Base-by-base conservation (phyloP, 2,888 invertebrate genomes). In the Oxycera nigricornis region DNA sequence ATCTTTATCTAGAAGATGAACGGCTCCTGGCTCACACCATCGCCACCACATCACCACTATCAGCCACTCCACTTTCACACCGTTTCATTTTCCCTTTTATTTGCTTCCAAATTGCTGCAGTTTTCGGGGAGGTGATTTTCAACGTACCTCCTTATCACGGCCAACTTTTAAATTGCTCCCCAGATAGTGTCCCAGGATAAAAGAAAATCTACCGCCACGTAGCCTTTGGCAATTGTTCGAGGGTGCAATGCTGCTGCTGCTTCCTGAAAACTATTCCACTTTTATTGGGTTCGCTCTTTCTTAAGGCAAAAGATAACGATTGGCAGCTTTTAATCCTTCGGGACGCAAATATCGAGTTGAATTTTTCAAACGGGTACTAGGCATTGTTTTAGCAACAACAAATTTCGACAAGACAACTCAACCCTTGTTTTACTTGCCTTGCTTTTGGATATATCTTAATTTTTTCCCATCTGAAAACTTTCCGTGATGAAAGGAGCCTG, bases 161-260 rank as follows among this genome's bases (percentile, higher is more conserved):
- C 70, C 52, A 70, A 70, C 52, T 70, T 70, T 70, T 70, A 70
- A 70, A 70, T 70, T 65, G 31, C 46, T 52, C 70, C 70, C 70
- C 70, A 70, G 70, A 46, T 68, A 68, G 50, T 62, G 61, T 62
- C 61, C 61, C 61, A 17, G 61, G 22, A 62, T 35, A 62, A 35
- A 65, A 22, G 65, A 39, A 22, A 65, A 24, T 41, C 11, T 39
- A 24, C 65, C 61, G n/a, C 24, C 24, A 22, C 41, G 17, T 26
- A 24, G 41, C 26, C 39, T 65, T 41, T n/a, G 6, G 39, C 2
- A 20, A 14, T 9, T 62, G 41, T 65, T 17, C 14, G 41, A 41
- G 41, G 39, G 41, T 24, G 41, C 41, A 41, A 14, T 65, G 65
- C 41, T 11, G 30, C 9, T n/a, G n/a, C n/a, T n/a, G n/a, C n/a